These are phyloP conservation scores for Epinotia brunnichana DNA, from an alignment of 2,888 invertebrate genomes.

Conservation along the genomic window DNA sequence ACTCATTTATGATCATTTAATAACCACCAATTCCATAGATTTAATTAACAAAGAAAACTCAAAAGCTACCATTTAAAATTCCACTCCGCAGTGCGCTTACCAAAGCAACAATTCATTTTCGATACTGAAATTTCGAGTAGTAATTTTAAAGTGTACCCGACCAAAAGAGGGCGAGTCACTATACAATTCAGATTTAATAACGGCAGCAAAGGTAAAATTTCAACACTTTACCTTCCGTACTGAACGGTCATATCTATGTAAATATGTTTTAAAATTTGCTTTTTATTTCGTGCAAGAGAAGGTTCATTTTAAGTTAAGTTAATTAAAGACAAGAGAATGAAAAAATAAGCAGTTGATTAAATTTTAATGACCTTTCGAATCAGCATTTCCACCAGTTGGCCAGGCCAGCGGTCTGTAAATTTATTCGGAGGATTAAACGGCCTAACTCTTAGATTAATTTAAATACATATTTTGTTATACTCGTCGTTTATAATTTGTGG, in stretches of 20 bases:
- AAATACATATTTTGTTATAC: not conserved
- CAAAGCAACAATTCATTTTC: not conserved
- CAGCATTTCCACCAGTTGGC: not conserved
- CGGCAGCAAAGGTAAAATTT: not conserved
- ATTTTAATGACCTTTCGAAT: conserved; percentile 18
- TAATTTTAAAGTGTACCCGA: conserved; percentile 4
- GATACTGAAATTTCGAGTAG: not conserved
- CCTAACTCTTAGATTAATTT: conserved; percentile 13
- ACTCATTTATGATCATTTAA: not conserved
- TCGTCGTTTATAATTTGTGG: not conserved
- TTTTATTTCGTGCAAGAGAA: not conserved
- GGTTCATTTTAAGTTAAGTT: not conserved
- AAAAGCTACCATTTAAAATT: not conserved
- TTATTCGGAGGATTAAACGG: conserved; percentile 7
- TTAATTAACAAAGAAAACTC: conserved; percentile 1
- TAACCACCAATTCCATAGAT: not conserved
- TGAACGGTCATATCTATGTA: too few species aligned
- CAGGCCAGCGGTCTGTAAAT: conserved; percentile 8
- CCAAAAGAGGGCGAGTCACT: not conserved
- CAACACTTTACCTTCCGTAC: not conserved
- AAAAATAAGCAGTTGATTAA: not conserved
- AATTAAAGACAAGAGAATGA: not conserved
- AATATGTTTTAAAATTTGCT: too few species aligned
- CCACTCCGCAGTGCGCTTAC: not conserved
- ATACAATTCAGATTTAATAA: not conserved